Evolutionary conservation across 2,113 vertebrate genomes (phyloP), one percentile per base, ranked within the genome.

Genomic region (Toxotes jaculatrix): DNA sequence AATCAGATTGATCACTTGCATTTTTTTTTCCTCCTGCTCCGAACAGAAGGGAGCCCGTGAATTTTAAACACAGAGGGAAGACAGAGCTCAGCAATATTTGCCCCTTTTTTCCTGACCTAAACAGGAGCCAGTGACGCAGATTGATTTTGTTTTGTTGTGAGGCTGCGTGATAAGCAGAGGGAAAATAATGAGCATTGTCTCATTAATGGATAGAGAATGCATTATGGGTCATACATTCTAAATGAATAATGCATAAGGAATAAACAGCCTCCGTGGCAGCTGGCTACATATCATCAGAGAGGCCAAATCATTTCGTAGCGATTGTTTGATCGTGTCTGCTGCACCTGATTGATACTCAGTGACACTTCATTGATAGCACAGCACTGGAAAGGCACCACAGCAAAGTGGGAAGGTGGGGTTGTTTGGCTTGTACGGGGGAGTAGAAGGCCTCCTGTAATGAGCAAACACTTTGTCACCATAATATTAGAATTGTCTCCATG

Each of bases 201-300:
- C 77, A 83, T 91, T 92, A 93, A 84, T 85, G 91, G 86, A 83
- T 74, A 27, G 75, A 79, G 69, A 86, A 89, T 77, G 79, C 61
- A 87, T 89, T 80, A 86, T 76, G 64, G 87, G 84, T 92, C 87
- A 85, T 82, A 77, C 71, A 31, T 85, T 80, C 47, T 40, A 34
- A 10, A 85, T 93, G 91, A 93, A 92, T 93, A 75, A 93, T 92
- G 86, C 88, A 93, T 81, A 5, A 85, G 75, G 53, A 63, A 80
- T 74, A 83, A 89, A 75, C 77, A 84, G 77, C 57, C 47, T 40
- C 40, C 0, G 23, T 63, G 61, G 80, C 77, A 77, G 89, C 43
- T 4, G 71, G 49, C 34, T 74, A 65, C 77, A 78, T 27, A 82
- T 88, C 79, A 85, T 78, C 64, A n/a, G 12, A 79, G 84, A 76